phyloP scores from a whole-genome alignment of 2,888 invertebrate species.

The Papilio gigon region DNA sequence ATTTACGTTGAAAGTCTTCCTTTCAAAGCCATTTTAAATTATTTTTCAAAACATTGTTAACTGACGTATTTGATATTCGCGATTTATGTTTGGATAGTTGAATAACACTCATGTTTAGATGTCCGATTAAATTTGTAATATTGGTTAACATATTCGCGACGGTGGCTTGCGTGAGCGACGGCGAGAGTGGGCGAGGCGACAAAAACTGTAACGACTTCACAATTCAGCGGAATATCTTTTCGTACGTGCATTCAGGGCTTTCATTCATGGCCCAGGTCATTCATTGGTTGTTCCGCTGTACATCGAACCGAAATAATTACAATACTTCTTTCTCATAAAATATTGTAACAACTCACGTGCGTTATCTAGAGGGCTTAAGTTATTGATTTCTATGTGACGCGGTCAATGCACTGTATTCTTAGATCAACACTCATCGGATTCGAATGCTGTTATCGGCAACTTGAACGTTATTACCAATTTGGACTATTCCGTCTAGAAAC shows the following conservation, averaged over 20 bases:
- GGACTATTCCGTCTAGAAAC: too few relatives aligned
- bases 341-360: too few relatives aligned
- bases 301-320: neutral
- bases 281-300: conserved; percentile 12
- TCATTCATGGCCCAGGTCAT: conserved; percentile 28
- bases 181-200: conserved; percentile 54
- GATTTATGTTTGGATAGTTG: neutral
- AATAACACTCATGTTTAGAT: neutral
- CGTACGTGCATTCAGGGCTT: conserved; percentile 24
- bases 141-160: neutral
- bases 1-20: neutral
- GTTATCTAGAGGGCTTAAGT: too few relatives aligned
- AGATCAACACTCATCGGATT: too few relatives aligned
- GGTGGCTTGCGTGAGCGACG: conserved; percentile 38
- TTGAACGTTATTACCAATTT: too few relatives aligned
- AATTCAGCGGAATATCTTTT: conserved; percentile 44
- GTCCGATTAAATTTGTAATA: neutral
- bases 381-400: too few relatives aligned
- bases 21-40: too few relatives aligned
- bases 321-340: too few relatives aligned
- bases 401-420: too few relatives aligned
- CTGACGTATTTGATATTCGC: too few relatives aligned
- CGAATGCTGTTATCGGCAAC: too few relatives aligned
- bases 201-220: conserved; percentile 46
- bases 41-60: too few relatives aligned